These are phyloP conservation scores for Glaucidium brasilianum DNA, from an alignment of 2,113 vertebrate genomes.

Conservation along the genomic window DNA sequence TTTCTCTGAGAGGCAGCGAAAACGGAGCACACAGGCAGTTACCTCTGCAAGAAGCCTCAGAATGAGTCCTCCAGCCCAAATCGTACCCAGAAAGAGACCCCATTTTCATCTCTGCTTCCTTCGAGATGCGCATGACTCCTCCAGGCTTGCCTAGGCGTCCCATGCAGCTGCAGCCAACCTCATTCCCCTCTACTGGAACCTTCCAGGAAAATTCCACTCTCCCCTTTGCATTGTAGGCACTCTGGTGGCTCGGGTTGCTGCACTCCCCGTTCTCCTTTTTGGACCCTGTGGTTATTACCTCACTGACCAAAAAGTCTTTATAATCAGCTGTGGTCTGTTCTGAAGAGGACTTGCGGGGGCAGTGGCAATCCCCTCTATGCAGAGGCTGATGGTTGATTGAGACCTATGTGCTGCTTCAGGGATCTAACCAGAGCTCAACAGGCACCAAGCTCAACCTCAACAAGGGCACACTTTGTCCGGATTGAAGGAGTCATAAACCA, in stretches of 20 bases:
- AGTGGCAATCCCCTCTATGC: neutral
- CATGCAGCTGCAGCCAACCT: neutral
- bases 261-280: neutral
- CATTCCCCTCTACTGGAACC: neutral
- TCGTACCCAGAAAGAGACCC: neutral
- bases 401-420: neutral
- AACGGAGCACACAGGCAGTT: neutral
- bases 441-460: neutral
- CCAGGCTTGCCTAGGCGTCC: neutral
- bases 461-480: neutral
- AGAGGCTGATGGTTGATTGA: rapidly evolving
- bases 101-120: neutral
- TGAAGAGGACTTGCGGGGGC: neutral
- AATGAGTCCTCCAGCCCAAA: neutral
- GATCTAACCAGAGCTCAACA: neutral
- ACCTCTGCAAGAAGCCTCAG: neutral
- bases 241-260: rapidly evolving
- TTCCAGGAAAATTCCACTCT: neutral
- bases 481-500: neutral
- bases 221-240: rapidly evolving
- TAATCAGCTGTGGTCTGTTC: neutral
- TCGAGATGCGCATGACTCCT: neutral
- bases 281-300: slow-evolving; percentile 31
- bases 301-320: neutral
- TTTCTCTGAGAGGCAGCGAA: neutral